Percentiles rank a stretch among this genome's conserved stretches.
Conservation (phyloP, 2,113 vertebrate species). For the Pipa parva region DNA sequence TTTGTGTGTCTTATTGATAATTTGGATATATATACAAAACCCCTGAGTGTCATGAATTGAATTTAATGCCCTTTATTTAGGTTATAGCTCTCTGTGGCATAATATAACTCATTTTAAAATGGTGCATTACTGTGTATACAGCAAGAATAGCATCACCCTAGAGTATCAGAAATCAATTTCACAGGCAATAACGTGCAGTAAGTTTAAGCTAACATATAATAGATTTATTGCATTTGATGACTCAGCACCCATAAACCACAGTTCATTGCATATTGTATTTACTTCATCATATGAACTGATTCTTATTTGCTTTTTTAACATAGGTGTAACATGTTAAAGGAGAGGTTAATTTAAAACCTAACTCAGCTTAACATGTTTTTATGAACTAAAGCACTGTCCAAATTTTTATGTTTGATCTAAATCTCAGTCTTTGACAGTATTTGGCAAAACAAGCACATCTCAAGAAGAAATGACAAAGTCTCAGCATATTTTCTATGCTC, state of each 20-base stretch:
- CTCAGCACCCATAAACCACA: not conserved
- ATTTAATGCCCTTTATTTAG: not conserved
- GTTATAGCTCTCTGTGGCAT: not conserved
- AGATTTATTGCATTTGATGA: not conserved
- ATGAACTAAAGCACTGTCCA: not conserved
- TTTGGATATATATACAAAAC: not conserved
- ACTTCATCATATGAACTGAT: not conserved
- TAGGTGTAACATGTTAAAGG: not conserved
- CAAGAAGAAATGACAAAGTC: not conserved
- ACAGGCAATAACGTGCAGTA: not conserved
- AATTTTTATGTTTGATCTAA: not conserved
- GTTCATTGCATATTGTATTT: not conserved
- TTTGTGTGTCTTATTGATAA: too few species aligned
- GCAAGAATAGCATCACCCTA: not conserved
- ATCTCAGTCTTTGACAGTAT: not conserved
- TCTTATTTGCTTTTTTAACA: not conserved
- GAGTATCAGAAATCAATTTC: slow-evolving; percentile 4
- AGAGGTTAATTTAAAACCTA: not conserved
- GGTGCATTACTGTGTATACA: not conserved
- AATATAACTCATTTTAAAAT: not conserved
- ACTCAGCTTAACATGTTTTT: not conserved
- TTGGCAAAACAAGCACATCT: slow-evolving; percentile 1
- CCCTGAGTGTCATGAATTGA: not conserved
- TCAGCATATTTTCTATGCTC: not conserved
- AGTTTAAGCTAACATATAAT: not conserved